A percentile compares a stretch with the other conserved stretches of the same genome.
Evolutionary conservation across 2,797 vertebrate genomes (phyloP).

Genomic region (Acomys russatus): DNA sequence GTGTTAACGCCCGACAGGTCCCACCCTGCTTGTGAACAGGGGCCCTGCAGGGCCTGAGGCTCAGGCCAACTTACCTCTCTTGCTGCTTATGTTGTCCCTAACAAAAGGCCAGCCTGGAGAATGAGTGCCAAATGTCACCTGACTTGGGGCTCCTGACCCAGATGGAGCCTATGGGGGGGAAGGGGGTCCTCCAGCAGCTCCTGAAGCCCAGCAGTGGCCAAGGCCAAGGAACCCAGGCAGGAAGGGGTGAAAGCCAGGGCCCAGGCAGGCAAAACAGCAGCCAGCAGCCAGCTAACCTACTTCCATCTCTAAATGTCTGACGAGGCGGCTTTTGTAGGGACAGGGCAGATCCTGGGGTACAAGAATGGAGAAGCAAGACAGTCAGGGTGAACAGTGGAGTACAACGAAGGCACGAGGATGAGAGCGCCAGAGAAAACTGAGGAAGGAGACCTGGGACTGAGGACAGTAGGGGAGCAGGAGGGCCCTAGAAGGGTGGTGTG

Average conservation of each 20-base stretch:
- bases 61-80: background rate
- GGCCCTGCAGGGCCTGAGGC: background rate
- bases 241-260: background rate
- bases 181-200: background rate
- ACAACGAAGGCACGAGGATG: background rate
- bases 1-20: background rate
- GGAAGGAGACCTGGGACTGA: background rate
- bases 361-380: background rate
- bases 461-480: background rate
- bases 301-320: background rate
- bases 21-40: background rate
- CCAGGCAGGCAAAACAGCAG: background rate
- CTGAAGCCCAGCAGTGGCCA: background rate
- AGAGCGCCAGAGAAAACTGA: background rate
- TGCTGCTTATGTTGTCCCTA: background rate
- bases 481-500: background rate
- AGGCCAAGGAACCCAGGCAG: background rate
- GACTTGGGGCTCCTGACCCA: background rate
- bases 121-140: background rate
- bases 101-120: background rate
- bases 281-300: background rate
- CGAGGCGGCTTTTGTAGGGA: background rate
- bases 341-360: background rate
- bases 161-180: background rate
- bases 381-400: rapidly evolving